A percentile compares a stretch with the other conserved stretches of the same genome.
These are phyloP conservation scores for Amiota minor DNA, from an alignment of 2,888 invertebrate genomes.

Conservation along the genomic window DNA sequence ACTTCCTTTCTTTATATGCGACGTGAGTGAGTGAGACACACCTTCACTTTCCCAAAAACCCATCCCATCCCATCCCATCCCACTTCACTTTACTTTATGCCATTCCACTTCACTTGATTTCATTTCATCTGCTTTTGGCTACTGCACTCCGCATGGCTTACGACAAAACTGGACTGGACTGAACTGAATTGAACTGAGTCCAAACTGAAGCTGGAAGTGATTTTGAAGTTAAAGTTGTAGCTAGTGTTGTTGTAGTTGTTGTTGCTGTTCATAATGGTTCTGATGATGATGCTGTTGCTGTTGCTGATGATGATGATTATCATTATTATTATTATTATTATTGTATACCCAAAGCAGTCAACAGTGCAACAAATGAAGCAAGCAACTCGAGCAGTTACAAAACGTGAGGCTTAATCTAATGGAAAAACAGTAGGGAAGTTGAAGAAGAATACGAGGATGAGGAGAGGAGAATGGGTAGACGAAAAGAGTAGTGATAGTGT, in stretches of 20 bases:
- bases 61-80: slow-evolving; percentile 37
- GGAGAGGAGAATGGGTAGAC: slow-evolving; percentile 43
- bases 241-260: neutral
- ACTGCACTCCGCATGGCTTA: slow-evolving; percentile 51
- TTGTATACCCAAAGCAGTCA: slow-evolving; percentile 16
- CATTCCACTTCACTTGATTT: neutral
- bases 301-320: neutral
- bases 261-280: neutral
- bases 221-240: slow-evolving; percentile 18
- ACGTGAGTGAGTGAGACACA: neutral
- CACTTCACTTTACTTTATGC: slow-evolving; percentile 3
- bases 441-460: slow-evolving; percentile 30
- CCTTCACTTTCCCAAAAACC: slow-evolving; percentile 24
- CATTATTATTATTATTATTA: slow-evolving; percentile 19
- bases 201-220: too few relatives aligned
- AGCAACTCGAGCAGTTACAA: neutral
- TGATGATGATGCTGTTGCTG: slow-evolving; percentile 28
- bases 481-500: slow-evolving; percentile 38
- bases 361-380: slow-evolving; percentile 24
- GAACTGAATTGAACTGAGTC: too few relatives aligned
- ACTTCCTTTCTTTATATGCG: slow-evolving; percentile 34
- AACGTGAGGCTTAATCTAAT: too few relatives aligned
- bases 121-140: slow-evolving; percentile 46
- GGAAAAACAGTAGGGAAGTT: slow-evolving; percentile 22
- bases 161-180: slow-evolving; percentile 20